These are phyloP conservation scores for Ornithorhynchus anatinus DNA, from an alignment of 2,113 vertebrate species.

Conservation along the genomic window DNA sequence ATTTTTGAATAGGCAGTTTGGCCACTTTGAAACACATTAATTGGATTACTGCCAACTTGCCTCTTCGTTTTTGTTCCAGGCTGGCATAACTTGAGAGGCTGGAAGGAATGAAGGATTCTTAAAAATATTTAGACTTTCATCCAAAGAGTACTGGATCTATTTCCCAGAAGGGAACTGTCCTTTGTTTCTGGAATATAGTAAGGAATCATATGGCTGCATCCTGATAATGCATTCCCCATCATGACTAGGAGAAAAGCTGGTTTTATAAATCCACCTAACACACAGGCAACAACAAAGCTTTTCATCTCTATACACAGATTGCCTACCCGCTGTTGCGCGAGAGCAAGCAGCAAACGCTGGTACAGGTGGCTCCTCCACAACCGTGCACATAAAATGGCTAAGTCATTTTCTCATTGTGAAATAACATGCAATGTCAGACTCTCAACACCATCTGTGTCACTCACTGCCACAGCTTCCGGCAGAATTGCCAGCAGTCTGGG, in stretches of 20 bases:
- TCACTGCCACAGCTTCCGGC: slow-evolving; percentile 48
- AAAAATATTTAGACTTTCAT: too few species aligned
- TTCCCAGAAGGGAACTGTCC: too few species aligned
- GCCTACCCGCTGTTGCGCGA: slow-evolving; percentile 13
- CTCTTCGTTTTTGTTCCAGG: too few species aligned
- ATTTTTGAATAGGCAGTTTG: too few species aligned
- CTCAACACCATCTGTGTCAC: slow-evolving; percentile 68
- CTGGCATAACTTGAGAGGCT: too few species aligned
- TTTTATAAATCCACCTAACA: neutral
- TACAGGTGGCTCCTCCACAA: slow-evolving; percentile 67
- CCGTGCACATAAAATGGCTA: slow-evolving; percentile 59
- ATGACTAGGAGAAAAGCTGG: neutral
- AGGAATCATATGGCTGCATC: neutral
- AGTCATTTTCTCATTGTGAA: slow-evolving; percentile 64
- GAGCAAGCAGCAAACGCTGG: slow-evolving; percentile 23
- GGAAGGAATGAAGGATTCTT: too few species aligned
- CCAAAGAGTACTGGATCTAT: too few species aligned
- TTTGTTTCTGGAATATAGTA: neutral
- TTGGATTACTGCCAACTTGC: too few species aligned
- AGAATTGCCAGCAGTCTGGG: slow-evolving; percentile 53
- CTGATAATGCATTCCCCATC: neutral
- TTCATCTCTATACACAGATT: neutral
- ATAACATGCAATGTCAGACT: slow-evolving; percentile 67
- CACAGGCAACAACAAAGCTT: neutral
- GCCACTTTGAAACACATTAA: too few species aligned